Evolutionary conservation across 2,113 vertebrate genomes (phyloP).

Genomic region (Halichoerus grypus): DNA sequence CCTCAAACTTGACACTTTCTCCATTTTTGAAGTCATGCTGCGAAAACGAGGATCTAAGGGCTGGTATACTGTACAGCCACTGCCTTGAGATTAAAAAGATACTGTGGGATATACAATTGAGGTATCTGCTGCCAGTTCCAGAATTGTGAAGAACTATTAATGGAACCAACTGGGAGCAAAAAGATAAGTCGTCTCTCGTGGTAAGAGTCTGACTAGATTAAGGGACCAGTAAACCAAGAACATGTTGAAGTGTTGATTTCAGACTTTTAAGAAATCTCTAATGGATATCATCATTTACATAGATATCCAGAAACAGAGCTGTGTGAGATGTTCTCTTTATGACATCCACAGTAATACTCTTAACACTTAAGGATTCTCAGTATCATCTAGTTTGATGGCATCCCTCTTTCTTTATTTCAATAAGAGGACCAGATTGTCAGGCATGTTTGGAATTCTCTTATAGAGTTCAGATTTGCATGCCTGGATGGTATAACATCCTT

Average conservation of each 20-base stretch:
- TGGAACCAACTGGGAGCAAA: slow-evolving; percentile 41
- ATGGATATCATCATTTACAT: slow-evolving; percentile 6
- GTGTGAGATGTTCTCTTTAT: slow-evolving; percentile 4
- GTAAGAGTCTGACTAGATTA: slow-evolving; percentile 56
- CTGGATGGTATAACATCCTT: slow-evolving; percentile 53
- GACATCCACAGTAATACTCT: slow-evolving; percentile 34
- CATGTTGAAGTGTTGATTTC: slow-evolving; percentile 52
- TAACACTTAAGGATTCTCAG: slow-evolving; percentile 41
- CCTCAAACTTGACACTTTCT: slow-evolving; percentile 63
- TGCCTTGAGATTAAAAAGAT: slow-evolving; percentile 69
- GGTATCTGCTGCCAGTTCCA: slow-evolving; percentile 79
- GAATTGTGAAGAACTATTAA: slow-evolving; percentile 17
- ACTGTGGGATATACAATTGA: slow-evolving; percentile 58
- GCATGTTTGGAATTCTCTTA: slow-evolving; percentile 73
- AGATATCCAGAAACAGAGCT: slow-evolving; percentile 58
- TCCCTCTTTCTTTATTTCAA: slow-evolving; percentile 48
- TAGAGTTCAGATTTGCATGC: slow-evolving; percentile 69
- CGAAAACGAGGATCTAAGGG: slow-evolving; percentile 44
- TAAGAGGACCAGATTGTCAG: slow-evolving; percentile 58
- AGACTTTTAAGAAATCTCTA: slow-evolving; percentile 57
- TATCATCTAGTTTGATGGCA: slow-evolving; percentile 51
- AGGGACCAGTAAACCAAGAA: slow-evolving; percentile 49
- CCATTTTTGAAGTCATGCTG: slow-evolving; percentile 64
- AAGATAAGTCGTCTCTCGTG: slow-evolving; percentile 19
- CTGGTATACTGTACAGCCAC: slow-evolving; percentile 49